These are phyloP conservation scores for Nemotelus nigrinus DNA, from an alignment of 2,888 invertebrate genomes.

Conservation along the genomic window DNA sequence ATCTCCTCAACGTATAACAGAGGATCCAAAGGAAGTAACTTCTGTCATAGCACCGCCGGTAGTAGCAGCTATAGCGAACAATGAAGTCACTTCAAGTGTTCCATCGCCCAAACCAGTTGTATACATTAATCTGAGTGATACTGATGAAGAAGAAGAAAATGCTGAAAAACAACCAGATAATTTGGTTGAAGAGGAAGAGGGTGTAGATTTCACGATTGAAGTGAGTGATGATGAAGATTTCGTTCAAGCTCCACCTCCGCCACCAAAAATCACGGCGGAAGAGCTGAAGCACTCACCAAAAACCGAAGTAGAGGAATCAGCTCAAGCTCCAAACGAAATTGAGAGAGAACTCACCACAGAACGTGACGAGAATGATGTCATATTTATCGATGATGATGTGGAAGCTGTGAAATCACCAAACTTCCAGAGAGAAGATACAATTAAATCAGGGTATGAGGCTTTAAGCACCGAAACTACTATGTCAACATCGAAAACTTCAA, in stretches of 20 bases:
- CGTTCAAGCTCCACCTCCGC: constrained; percentile 2
- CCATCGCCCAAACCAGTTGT: no score
- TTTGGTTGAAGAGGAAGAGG: neutral
- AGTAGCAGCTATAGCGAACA: no score
- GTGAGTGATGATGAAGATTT: constrained; percentile 35
- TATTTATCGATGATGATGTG: constrained; percentile 6
- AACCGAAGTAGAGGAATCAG: neutral
- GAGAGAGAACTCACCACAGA: neutral
- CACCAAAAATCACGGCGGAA: neutral
- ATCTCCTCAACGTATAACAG: no score
- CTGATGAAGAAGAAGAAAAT: neutral
- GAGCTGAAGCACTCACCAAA: neutral
- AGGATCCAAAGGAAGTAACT: no score
- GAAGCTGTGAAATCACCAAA: neutral
- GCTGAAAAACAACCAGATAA: neutral
- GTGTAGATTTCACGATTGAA: constrained; percentile 18
- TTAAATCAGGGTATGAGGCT: neutral
- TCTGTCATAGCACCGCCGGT: no score
- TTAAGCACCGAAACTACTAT: neutral
- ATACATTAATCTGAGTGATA: no score
- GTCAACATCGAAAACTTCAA: no score
- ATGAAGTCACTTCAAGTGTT: no score
- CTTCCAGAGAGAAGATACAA: neutral
- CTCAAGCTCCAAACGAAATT: neutral
- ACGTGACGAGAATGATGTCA: neutral